phyloP scores from a whole-genome alignment of 92 coral and sea anemone genomes.

The Parazoanthus atlanticus region DNA sequence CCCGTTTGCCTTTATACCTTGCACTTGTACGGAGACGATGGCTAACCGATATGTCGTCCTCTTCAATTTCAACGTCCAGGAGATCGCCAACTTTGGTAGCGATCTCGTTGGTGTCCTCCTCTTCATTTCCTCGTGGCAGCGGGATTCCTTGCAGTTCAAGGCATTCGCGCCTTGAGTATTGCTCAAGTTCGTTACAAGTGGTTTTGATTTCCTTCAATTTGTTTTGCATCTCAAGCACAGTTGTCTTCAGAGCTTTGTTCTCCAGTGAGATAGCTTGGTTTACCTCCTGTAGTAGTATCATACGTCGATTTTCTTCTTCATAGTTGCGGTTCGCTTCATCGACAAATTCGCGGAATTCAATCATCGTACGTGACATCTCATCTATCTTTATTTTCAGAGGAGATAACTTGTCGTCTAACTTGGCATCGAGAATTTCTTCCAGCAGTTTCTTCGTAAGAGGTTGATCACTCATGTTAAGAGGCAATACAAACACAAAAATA shows the following conservation, averaged over 20 bases:
- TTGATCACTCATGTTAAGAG: constrained; percentile 11
- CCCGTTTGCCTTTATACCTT: constrained; percentile 9
- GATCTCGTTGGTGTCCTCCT: constrained; percentile 26
- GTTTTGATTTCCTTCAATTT: constrained; percentile 4
- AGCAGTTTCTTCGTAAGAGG: neutral
- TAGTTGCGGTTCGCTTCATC: neutral
- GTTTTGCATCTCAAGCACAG: constrained; percentile 7
- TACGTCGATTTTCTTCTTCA: neutral
- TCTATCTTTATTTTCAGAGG: constrained; percentile 5
- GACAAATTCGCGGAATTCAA: neutral
- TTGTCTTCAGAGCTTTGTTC: constrained; percentile 11
- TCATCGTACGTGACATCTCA: neutral
- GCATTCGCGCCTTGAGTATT: too few relatives aligned
- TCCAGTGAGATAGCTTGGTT: constrained; percentile 9
- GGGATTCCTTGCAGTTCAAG: constrained; percentile 20
- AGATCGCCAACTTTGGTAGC: neutral
- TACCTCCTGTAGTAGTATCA: neutral
- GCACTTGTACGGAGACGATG: neutral
- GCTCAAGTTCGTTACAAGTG: neutral
- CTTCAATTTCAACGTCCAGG: neutral
- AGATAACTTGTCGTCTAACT: constrained; percentile 4
- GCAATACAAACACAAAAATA: neutral
- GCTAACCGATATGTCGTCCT: neutral
- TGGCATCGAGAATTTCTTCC: neutral
- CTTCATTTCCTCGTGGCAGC: constrained; percentile 7